A percentile compares a stretch with the other conserved stretches of the same genome.
These are phyloP conservation scores for Leucophenga varia DNA, from an alignment of 1,140 invertebrate species.

Conservation along the genomic window DNA sequence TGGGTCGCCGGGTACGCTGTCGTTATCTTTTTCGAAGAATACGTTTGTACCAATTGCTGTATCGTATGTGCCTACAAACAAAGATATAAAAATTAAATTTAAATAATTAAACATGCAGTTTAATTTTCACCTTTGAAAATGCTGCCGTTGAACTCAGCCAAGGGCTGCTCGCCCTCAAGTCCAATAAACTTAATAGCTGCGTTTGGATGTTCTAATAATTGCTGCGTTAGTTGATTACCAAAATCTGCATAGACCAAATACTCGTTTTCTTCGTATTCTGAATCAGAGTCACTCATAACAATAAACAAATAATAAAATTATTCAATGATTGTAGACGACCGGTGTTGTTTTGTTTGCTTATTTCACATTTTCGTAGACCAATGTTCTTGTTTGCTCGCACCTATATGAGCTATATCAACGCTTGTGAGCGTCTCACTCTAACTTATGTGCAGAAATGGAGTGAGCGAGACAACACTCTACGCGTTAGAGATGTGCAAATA, in stretches of 20 bases:
- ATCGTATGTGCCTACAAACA: conserved; percentile 57
- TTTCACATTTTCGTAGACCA: no score
- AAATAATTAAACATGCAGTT: no score
- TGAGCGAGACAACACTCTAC: no score
- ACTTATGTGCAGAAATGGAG: no score
- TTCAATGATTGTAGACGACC: no score
- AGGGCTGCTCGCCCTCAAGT: conserved; percentile 59
- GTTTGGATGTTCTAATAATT: conserved; percentile 37
- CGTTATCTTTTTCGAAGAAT: conserved; percentile 59
- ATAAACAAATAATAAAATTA: conserved; percentile 5
- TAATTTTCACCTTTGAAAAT: conserved; percentile 46
- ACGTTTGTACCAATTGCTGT: conserved; percentile 59
- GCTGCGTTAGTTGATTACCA: conserved; percentile 38
- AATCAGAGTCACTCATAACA: conserved; percentile 42
- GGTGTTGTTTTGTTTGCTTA: no score
- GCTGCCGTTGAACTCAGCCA: conserved; percentile 61
- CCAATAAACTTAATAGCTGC: conserved; percentile 57
- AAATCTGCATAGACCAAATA: conserved; percentile 50
- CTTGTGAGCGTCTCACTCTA: no score
- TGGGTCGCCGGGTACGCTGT: conserved; percentile 53
- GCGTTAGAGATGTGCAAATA: no score
- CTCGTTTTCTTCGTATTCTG: conserved; percentile 47
- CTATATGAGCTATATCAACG: no score
- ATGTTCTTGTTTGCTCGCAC: no score
- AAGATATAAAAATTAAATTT: no score